Percentiles rank a stretch among this genome's conserved stretches.
These are phyloP conservation scores for Tamias sibiricus DNA, from an alignment of 2,113 vertebrate genomes.

Conservation along the genomic window DNA sequence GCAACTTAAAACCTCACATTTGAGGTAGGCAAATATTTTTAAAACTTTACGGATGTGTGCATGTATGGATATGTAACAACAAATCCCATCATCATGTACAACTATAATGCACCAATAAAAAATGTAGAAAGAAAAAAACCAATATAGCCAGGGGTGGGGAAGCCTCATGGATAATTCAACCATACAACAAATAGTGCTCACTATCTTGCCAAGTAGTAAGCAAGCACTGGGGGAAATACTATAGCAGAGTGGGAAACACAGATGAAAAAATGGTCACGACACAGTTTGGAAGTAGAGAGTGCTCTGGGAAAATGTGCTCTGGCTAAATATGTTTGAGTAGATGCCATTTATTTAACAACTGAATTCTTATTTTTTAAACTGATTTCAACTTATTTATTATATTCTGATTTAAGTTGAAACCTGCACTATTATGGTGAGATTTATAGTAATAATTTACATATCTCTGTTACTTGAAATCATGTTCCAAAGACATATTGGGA, in stretches of 20 bases:
- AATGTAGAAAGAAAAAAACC: too few species aligned
- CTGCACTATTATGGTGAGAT: not conserved
- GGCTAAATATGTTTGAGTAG: not conserved
- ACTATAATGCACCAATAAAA: too few species aligned
- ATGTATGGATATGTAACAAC: too few species aligned
- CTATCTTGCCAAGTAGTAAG: not conserved
- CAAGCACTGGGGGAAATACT: not conserved
- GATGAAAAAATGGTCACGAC: not conserved
- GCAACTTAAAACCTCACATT: not conserved
- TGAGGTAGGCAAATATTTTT: not conserved
- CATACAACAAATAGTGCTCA: not conserved
- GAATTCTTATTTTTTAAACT: not conserved
- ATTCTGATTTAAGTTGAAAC: slow-evolving; percentile 9
- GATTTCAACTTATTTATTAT: slow-evolving; percentile 31
- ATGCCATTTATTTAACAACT: not conserved
- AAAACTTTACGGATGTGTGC: not conserved
- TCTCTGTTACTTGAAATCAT: not conserved
- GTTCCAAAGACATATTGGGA: slow-evolving; percentile 35
- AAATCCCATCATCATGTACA: too few species aligned
- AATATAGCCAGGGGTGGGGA: too few species aligned
- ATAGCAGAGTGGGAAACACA: not conserved
- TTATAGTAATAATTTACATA: not conserved
- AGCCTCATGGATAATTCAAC: not conserved
- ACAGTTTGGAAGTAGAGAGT: not conserved
- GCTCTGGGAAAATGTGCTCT: not conserved